Percentiles rank a stretch among this genome's conserved stretches.
These are phyloP conservation scores for Xerus rutilus DNA, from an alignment of 2,797 vertebrate species.

Conservation along the genomic window DNA sequence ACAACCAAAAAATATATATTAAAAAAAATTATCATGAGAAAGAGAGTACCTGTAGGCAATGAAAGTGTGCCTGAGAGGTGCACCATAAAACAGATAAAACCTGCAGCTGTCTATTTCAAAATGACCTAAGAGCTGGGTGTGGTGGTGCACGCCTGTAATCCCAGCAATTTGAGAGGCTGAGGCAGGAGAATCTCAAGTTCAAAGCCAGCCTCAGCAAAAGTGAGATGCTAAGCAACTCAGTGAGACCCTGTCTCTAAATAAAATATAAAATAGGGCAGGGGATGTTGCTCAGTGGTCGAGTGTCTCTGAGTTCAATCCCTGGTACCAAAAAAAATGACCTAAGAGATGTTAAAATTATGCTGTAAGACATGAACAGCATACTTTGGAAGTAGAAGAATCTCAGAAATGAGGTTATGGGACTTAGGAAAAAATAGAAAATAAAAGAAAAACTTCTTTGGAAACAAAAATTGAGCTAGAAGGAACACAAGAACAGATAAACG, in stretches of 20 bases:
- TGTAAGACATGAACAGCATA: not conserved
- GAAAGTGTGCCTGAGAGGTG: not conserved
- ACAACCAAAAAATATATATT: too few relatives aligned
- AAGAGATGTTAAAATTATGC: not conserved
- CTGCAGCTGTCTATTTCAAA: not conserved
- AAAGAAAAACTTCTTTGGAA: slow-evolving; percentile 5
- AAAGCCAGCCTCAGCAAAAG: too few relatives aligned
- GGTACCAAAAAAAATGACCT: not conserved
- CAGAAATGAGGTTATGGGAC: not conserved
- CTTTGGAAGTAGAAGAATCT: not conserved
- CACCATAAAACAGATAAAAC: not conserved
- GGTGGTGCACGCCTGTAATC: too few relatives aligned
- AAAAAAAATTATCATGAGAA: not conserved
- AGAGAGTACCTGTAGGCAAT: not conserved
- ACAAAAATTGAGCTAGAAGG: slow-evolving; percentile 22
- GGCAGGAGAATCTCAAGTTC: too few relatives aligned
- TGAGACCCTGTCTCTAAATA: too few relatives aligned
- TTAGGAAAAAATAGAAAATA: slow-evolving; percentile 43
- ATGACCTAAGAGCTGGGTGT: not conserved
- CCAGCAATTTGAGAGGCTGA: too few relatives aligned
- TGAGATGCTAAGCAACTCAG: too few relatives aligned
- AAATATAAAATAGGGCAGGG: too few relatives aligned
- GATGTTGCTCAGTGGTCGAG: too few relatives aligned
- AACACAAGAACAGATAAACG: not conserved
- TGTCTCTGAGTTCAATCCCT: too few relatives aligned